Conservation (phyloP, 2,113 vertebrate genomes). For the Grammomys dolichurus region DNA sequence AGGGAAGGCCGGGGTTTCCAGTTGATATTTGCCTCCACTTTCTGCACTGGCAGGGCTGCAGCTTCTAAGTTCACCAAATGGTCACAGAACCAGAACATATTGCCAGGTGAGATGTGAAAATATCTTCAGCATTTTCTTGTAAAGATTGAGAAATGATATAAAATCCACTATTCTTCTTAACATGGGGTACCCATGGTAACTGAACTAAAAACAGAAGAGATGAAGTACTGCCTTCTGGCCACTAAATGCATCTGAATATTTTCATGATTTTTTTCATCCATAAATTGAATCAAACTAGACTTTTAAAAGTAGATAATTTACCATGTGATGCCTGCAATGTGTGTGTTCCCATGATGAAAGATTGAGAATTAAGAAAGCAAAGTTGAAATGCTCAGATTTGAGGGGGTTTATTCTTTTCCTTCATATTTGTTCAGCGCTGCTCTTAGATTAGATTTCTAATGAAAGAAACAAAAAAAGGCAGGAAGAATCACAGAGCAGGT, state of each 20-base stretch:
- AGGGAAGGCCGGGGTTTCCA: not conserved
- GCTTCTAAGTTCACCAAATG: not conserved
- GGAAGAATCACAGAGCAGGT: not conserved
- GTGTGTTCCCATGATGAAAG: not conserved
- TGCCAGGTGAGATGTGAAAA: not conserved
- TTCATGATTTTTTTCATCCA: not conserved
- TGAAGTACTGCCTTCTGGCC: not conserved
- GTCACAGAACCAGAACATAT: not conserved
- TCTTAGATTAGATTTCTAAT: not conserved
- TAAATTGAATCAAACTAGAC: not conserved
- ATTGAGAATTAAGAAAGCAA: not conserved
- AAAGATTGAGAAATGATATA: not conserved
- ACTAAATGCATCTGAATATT: not conserved
- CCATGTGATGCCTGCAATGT: not conserved
- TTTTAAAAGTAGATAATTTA: constrained; percentile 19
- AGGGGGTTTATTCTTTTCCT: not conserved
- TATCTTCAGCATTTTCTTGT: constrained; percentile 10
- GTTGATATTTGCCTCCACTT: not conserved
- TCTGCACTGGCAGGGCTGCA: not conserved
- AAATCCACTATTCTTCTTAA: not conserved
- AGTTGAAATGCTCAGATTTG: not conserved
- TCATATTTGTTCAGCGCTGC: constrained; percentile 1
- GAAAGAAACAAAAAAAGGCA: not conserved
- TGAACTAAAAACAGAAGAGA: constrained; percentile 1
- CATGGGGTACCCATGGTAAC: not conserved